Evolutionary conservation across 2,113 vertebrate species (phyloP).

Genomic region (Ariopsis seemanni): DNA sequence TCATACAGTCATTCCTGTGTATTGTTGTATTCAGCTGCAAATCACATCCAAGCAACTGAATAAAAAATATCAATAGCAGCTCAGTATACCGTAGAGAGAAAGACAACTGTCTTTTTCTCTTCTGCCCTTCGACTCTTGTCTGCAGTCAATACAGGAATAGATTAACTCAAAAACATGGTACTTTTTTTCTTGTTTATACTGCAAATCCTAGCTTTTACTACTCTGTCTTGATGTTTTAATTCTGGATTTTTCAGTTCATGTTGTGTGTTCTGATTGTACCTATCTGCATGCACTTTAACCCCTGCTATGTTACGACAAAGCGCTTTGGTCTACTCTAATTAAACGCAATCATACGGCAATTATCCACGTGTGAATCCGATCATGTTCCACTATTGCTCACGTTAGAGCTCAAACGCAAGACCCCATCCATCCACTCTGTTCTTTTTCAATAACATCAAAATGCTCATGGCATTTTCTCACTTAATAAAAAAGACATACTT

Average conservation of each 20-base stretch:
- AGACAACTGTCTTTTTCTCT: too few species aligned
- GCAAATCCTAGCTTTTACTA: not conserved
- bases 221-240: not conserved
- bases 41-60: too few species aligned
- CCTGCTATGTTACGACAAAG: not conserved
- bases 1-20: too few species aligned
- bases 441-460: not conserved
- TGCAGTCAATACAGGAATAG: not conserved
- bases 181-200: not conserved
- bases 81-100: too few species aligned
- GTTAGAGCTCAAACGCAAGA: not conserved
- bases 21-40: too few species aligned
- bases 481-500: constrained; percentile 5
- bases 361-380: not conserved
- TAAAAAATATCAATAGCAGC: too few species aligned
- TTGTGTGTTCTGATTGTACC: not conserved
- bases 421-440: not conserved
- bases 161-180: not conserved
- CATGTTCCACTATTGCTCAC: not conserved
- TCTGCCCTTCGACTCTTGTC: not conserved
- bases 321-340: not conserved
- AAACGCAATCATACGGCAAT: not conserved
- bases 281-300: not conserved
- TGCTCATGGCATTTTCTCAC: constrained; percentile 7
- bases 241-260: not conserved